Base-by-base conservation (phyloP, 2,113 vertebrate species). In the Clinocottus analis region DNA sequence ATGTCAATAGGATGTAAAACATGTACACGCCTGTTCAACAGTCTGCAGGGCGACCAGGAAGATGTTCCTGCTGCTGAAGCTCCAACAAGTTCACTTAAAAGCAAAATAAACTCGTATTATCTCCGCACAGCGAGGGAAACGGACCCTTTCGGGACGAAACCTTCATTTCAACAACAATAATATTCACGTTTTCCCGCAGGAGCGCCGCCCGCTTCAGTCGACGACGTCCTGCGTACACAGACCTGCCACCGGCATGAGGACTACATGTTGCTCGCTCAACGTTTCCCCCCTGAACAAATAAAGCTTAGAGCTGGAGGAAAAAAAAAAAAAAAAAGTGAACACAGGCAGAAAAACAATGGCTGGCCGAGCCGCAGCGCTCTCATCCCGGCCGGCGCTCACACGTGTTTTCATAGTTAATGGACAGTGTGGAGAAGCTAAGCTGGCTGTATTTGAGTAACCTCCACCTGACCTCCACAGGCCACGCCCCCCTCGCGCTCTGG, bases 351-450 rank as follows among this genome's bases (percentile, higher is more conserved):
- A 89, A 90, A 92, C 89, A 89, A 88, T 86, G 77, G 79, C 84
- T 56, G 71, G 78, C 85, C 73, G 88, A 92, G 85, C 76, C 70
- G 76, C n/a, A 75, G 85, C 82, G 77, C 91, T 92, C 75, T 92
- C 80, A 73, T 82, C 85, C 84, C 64, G 83, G 65, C 73, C 77
- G 43, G 78, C 43, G 63, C 87, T 87, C 81, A 72, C 86, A 84
- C 79, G 65, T 94, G 94, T 95, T 95, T 94, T 94, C 61, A 91
- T 93, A 91, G 92, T 92, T 94, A 94, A 95, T 94, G 92, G 93
- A 93, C 91, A 92, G 90, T 87, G 90, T 84, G 88, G 85, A 84
- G 86, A 88, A 91, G 85, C 90, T 89, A 87, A 92, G 91, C 87
- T 83, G 73, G 84, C 89, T 83, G 89, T 94, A 94, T 95, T 95